Evolutionary conservation across 1,140 invertebrate genomes (phyloP).

Genomic region (Temnothorax longispinosus): DNA sequence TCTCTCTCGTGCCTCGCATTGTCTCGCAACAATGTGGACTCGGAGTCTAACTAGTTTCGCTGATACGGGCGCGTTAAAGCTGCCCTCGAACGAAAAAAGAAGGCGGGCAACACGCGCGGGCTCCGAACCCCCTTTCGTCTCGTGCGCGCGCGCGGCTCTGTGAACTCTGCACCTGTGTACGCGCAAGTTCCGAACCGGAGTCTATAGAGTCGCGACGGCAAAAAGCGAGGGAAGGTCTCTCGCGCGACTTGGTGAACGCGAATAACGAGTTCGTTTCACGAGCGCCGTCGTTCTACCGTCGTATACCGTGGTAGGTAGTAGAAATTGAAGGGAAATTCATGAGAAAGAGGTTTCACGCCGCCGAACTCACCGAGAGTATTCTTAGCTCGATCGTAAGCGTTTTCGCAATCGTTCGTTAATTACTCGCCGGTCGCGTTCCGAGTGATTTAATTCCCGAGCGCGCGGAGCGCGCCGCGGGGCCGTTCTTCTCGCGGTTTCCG

Average conservation of each 20-base stretch:
- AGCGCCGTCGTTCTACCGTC: background rate
- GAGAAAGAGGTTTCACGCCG: background rate
- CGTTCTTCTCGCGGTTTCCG: conserved; percentile 3
- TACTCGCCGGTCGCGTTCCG: background rate
- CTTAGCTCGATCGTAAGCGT: conserved; percentile 2
- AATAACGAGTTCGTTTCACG: conserved; percentile 4
- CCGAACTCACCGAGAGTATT: conserved; percentile 10
- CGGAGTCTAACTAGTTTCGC: conserved; percentile 50
- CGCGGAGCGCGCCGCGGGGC: background rate
- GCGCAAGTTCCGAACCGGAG: background rate
- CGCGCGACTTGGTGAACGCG: background rate
- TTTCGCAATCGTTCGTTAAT: conserved; percentile 34
- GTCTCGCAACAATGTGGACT: conserved; percentile 55
- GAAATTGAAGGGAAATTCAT: background rate
- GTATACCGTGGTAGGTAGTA: too few relatives aligned
- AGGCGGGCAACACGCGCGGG: background rate
- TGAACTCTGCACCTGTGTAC: background rate
- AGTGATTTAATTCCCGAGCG: background rate
- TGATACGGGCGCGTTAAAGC: conserved; percentile 36
- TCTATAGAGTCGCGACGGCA: conserved; percentile 2
- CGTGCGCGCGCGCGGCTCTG: background rate
- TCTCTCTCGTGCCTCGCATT: conserved; percentile 14
- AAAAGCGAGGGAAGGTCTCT: conserved; percentile 4
- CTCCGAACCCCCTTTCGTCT: background rate
- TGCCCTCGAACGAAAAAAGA: conserved; percentile 1